phyloP scores from a whole-genome alignment of 2,113 vertebrate genomes.

The Rana temporaria region DNA sequence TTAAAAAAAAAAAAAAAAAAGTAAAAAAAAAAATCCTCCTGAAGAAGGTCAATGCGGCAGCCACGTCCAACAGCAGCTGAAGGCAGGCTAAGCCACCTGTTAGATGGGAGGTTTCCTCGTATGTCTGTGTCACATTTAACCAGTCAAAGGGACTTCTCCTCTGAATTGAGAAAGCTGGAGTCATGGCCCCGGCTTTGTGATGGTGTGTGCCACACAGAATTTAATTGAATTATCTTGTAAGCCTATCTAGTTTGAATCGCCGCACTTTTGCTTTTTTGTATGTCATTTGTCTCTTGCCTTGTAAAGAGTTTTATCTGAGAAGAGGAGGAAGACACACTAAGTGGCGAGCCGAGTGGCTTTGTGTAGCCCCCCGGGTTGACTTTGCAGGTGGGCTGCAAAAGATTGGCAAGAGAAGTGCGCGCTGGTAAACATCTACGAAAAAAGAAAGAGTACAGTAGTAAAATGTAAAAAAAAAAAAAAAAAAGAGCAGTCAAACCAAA shows the following conservation, averaged over 20 bases:
- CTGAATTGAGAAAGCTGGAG: constrained; percentile 73
- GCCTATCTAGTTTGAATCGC: constrained; percentile 83
- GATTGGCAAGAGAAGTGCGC: background rate
- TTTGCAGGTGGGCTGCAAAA: constrained; percentile 68
- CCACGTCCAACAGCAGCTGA: constrained; percentile 91
- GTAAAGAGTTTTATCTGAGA: constrained; percentile 67
- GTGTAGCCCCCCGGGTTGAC: constrained; percentile 65
- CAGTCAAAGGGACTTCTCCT: constrained; percentile 84
- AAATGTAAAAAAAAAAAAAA: background rate
- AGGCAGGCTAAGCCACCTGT: constrained; percentile 88
- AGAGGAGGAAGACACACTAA: constrained; percentile 65
- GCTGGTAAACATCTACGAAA: background rate
- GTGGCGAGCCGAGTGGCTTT: constrained; percentile 64
- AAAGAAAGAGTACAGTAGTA: background rate
- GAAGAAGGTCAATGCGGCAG: constrained; percentile 88
- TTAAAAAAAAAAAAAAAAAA: constrained; percentile 76
- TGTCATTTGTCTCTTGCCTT: constrained; percentile 78
- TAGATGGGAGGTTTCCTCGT: constrained; percentile 81
- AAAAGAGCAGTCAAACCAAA: no score
- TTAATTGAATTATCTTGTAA: constrained; percentile 85
- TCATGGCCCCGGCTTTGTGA: constrained; percentile 76
- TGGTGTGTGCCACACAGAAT: constrained; percentile 77
- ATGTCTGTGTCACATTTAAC: constrained; percentile 86
- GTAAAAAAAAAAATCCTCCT: constrained; percentile 75
- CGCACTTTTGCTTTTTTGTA: constrained; percentile 76